A percentile compares a stretch with the other conserved stretches of the same genome.
phyloP scores from a whole-genome alignment of 2,113 vertebrate genomes.

The Solea solea region DNA sequence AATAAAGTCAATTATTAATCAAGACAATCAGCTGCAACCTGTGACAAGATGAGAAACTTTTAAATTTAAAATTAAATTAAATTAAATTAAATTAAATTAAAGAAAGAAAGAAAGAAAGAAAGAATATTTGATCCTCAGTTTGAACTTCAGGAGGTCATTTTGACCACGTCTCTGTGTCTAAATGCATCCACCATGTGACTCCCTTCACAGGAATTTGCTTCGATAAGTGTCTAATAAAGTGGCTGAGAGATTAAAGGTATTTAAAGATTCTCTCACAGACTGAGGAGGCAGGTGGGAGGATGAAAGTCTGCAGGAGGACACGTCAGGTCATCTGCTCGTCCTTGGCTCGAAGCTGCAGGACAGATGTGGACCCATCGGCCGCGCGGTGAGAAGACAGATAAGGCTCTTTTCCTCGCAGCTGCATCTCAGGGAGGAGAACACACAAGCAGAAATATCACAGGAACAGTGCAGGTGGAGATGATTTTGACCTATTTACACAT shows the following conservation, averaged over 20 bases:
- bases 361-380: neutral
- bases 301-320: neutral
- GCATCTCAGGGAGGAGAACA: conserved; percentile 23
- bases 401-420: conserved; percentile 42
- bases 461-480: neutral
- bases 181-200: no score
- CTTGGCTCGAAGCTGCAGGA: conserved; percentile 21
- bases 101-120: no score
- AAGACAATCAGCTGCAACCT: no score
- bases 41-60: no score
- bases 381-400: conserved; percentile 17
- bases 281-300: conserved; percentile 4
- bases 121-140: no score
- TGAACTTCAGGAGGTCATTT: no score
- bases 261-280: neutral
- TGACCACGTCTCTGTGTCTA: no score
- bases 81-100: no score
- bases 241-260: neutral
- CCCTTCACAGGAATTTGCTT: no score
- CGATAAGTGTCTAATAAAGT: no score
- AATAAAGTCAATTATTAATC: no score
- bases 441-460: neutral
- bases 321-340: conserved; percentile 10
- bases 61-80: no score
- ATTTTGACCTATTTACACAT: neutral